Percentiles rank a stretch among this genome's conserved stretches.
Evolutionary conservation across 2,113 vertebrate genomes (phyloP).

Genomic region (Arothron firmamentum): DNA sequence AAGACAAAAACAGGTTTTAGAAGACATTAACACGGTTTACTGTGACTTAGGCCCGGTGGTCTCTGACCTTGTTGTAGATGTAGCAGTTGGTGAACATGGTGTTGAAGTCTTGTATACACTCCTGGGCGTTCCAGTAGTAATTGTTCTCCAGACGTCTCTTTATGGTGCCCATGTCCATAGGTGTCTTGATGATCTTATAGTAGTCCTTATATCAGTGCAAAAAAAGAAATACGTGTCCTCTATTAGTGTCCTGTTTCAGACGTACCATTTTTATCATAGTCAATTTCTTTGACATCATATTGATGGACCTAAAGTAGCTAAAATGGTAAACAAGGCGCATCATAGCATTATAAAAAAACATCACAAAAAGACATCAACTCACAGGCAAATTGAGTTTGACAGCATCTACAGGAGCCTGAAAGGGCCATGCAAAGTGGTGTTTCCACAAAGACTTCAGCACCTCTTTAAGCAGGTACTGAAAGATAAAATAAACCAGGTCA

Average conservation of each 20-base stretch:
- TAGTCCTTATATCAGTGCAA: slow-evolving; percentile 80
- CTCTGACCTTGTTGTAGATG: slow-evolving; percentile 92
- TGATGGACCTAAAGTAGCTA: too few species aligned
- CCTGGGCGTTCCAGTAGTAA: slow-evolving; percentile 94
- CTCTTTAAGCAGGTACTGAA: slow-evolving; percentile 87
- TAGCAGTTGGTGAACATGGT: slow-evolving; percentile 99
- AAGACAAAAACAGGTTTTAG: slow-evolving; percentile 12
- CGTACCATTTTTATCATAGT: too few species aligned
- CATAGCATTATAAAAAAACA: background rate
- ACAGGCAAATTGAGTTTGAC: slow-evolving; percentile 90
- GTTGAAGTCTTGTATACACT: slow-evolving; percentile 97
- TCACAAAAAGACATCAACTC: slow-evolving; percentile 55
- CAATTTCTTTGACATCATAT: too few species aligned
- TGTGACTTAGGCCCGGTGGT: background rate
- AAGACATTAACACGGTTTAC: background rate
- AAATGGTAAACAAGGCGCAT: too few species aligned
- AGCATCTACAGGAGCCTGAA: slow-evolving; percentile 91
- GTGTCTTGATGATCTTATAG: slow-evolving; percentile 91
- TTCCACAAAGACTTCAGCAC: slow-evolving; percentile 92
- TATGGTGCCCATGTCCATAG: slow-evolving; percentile 97
- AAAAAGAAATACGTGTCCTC: background rate
- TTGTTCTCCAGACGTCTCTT: slow-evolving; percentile 90
- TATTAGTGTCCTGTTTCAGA: background rate
- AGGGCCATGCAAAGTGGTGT: slow-evolving; percentile 93
- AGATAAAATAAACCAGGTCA: slow-evolving; percentile 14